Percentiles rank a stretch among this genome's conserved stretches.
phyloP scores from a whole-genome alignment of 1,140 invertebrate species.

The Hetaerina americana region DNA sequence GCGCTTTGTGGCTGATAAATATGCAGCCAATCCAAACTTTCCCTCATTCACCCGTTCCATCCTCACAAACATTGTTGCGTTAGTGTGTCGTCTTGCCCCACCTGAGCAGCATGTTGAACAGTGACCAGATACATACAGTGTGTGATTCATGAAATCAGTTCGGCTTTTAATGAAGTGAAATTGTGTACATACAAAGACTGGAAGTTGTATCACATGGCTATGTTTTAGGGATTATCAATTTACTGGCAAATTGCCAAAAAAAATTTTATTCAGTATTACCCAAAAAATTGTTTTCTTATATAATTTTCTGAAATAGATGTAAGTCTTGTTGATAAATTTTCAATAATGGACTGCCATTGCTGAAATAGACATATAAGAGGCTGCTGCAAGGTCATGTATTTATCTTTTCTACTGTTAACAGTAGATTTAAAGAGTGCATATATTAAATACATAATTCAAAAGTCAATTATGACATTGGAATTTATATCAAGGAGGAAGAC shows the following conservation, averaged over 20 bases:
- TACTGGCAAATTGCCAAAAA: neutral
- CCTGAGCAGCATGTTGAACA: neutral
- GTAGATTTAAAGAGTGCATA: no score
- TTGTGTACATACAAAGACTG: neutral
- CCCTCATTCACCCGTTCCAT: slow-evolving; percentile 42
- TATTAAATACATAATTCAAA: neutral
- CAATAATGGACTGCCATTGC: neutral
- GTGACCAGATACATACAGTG: no score
- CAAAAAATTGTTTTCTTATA: no score
- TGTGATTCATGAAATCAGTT: neutral
- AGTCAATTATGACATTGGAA: neutral
- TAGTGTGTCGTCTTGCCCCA: slow-evolving; percentile 52
- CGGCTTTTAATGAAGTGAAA: neutral
- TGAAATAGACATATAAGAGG: neutral
- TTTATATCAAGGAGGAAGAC: neutral
- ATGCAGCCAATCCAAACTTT: slow-evolving; percentile 42
- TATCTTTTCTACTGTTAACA: neutral
- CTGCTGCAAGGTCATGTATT: neutral
- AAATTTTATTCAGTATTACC: no score
- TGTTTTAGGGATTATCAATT: neutral
- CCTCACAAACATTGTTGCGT: slow-evolving; percentile 35
- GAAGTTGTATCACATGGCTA: neutral
- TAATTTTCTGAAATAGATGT: neutral
- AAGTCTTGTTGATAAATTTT: neutral
- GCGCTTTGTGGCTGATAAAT: slow-evolving; percentile 42